Evolutionary conservation across 2,113 vertebrate genomes (phyloP), one percentile per base, ranked within the genome.

Genomic region (Melospiza melodia): DNA sequence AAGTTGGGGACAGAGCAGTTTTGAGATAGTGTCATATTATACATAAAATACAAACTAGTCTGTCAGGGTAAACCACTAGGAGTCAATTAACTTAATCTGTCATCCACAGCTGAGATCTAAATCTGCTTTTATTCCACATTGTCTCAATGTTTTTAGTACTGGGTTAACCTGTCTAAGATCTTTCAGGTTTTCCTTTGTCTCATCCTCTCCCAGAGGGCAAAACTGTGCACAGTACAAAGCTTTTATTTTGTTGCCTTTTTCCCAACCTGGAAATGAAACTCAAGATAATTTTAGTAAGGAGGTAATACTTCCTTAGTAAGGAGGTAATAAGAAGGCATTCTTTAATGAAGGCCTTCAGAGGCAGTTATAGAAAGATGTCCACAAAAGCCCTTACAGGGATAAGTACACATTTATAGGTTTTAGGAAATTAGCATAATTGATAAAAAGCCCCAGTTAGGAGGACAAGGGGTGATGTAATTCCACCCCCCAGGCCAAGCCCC

Each of bases 21-120:
- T 73, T 77, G 68, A 84, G 55, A 57, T 33, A 21, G 30, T 55
- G 30, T 55, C 54, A 55, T 20, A 33, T 33, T 18, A 31, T 31
- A 12, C 30, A 33, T 33, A 33, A 55, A 55, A 55, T 55, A 55
- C 54, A 55, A 31, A 55, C 30, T 55, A 55, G 18, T 55, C 54
- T 33, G 54, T 33, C 30, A 33, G 54, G 54, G 30, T 33, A 55
- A 31, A 33, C 30, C 30, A 55, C 54, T 33, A 41, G 44, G 67
- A 84, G 37, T 73, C 73, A 95, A 58, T 94, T 76, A 89, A 81
- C 57, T 71, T 90, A 48, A 48, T 84, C n/a, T 92, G 5, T 77
- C 51, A 69, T 31, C 52, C 61, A 49, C 10, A 86, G 28, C 49
- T 69, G 72, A 87, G 73, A 78, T 95, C 12, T 67, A 63, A 81